These are phyloP conservation scores for Fregetta grallaria DNA, from an alignment of 2,113 vertebrate species.

Conservation along the genomic window DNA sequence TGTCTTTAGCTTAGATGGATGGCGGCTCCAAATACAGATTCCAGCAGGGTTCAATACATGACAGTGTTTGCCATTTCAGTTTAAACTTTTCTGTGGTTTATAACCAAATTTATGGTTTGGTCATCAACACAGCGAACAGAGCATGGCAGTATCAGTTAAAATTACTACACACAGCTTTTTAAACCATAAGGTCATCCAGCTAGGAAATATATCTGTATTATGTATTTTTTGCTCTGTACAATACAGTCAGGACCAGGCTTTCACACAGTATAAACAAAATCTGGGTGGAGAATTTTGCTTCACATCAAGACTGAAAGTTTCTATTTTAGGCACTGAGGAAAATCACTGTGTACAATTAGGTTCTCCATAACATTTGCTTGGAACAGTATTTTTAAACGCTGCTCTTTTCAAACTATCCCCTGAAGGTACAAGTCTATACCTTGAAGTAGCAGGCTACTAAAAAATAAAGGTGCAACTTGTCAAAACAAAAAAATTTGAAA, in stretches of 20 bases:
- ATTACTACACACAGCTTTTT: background rate
- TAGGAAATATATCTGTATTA: background rate
- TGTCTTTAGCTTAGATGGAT: background rate
- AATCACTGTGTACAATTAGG: background rate
- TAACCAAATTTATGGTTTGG: background rate
- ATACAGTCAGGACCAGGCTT: background rate
- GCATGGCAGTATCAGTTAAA: background rate
- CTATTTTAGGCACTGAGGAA: background rate
- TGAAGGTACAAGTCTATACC: background rate
- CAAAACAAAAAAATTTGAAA: background rate
- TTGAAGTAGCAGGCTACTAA: background rate
- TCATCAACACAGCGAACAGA: background rate
- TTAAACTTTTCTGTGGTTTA: background rate
- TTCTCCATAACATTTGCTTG: background rate
- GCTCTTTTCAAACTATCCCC: background rate
- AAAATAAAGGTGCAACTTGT: background rate
- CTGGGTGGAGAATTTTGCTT: background rate
- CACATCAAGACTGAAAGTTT: background rate
- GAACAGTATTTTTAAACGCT: slow-evolving; percentile 1
- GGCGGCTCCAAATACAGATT: background rate
- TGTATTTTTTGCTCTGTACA: background rate
- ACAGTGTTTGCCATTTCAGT: background rate
- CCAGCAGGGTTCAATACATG: background rate
- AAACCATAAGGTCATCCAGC: background rate
- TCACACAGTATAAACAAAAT: background rate